These are phyloP conservation scores for Bufo gargarizans DNA, from an alignment of 2,113 vertebrate genomes.

Conservation along the genomic window DNA sequence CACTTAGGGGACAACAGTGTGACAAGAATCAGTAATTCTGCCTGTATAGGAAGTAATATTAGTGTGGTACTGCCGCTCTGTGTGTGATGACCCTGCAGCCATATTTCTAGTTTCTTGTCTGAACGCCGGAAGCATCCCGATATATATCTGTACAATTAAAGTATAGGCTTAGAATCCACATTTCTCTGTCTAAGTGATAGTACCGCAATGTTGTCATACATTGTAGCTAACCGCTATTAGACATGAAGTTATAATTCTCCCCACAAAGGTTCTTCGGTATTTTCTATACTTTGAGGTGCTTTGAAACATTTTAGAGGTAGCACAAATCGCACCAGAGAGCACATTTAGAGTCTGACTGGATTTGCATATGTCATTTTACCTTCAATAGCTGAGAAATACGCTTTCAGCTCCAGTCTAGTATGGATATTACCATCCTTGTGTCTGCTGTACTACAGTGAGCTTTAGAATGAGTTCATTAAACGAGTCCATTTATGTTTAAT, in stretches of 20 bases:
- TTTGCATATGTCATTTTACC: not conserved
- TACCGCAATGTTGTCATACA: too few species aligned
- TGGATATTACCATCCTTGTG: not conserved
- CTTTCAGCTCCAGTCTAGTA: not conserved
- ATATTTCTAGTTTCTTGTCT: too few species aligned
- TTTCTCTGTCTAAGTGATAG: too few species aligned
- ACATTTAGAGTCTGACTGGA: not conserved
- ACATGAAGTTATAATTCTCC: not conserved
- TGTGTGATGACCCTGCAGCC: too few species aligned
- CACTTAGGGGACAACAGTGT: too few species aligned
- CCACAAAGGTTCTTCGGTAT: not conserved
- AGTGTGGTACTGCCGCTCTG: too few species aligned
- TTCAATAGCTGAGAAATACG: not conserved
- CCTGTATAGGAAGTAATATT: too few species aligned
- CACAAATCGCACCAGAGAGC: not conserved
- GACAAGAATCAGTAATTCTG: too few species aligned
- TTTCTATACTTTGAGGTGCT: not conserved
- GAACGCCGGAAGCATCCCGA: not conserved
- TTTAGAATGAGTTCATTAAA: conserved; percentile 33
- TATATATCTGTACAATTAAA: not conserved
- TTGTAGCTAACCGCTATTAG: not conserved
- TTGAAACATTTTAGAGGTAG: not conserved
- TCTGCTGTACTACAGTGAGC: not conserved
- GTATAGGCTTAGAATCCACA: too few species aligned
- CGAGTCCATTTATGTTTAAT: conserved; percentile 21